phyloP scores from a whole-genome alignment of 2,797 vertebrate species.

The Syngnathus acus region DNA sequence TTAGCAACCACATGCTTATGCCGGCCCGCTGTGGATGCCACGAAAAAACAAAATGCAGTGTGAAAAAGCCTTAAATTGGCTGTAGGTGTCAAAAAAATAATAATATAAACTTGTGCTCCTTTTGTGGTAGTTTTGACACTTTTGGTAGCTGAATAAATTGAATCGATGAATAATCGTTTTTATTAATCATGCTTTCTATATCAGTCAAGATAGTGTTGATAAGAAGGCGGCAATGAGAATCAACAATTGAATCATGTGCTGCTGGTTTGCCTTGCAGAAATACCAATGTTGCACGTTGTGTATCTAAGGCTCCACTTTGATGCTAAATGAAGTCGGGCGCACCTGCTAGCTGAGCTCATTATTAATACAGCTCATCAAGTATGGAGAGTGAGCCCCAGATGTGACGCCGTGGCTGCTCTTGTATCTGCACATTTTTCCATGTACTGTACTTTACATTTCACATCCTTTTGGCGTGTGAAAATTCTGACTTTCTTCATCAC shows the following conservation, averaged over 20 bases:
- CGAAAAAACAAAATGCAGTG: not conserved
- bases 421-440: constrained; percentile 1
- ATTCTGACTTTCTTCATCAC: constrained; percentile 12
- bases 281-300: constrained; percentile 40
- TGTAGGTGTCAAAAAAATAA: not conserved
- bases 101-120: too few relatives aligned
- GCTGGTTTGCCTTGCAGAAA: constrained; percentile 45
- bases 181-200: too few relatives aligned
- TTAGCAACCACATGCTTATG: not conserved
- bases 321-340: constrained; percentile 67
- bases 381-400: constrained; percentile 31
- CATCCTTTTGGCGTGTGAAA: constrained; percentile 11
- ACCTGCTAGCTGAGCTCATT: constrained; percentile 64
- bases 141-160: too few relatives aligned
- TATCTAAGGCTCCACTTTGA: constrained; percentile 51
- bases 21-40: too few relatives aligned
- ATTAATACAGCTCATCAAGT: constrained; percentile 54
- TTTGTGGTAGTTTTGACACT: too few relatives aligned
- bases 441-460: not conserved
- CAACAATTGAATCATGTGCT: constrained; percentile 24
- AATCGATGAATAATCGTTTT: too few relatives aligned
- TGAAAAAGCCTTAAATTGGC: not conserved
- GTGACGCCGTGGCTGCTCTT: constrained; percentile 28
- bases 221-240: not conserved
- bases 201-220: not conserved